Evolutionary conservation across 2,797 vertebrate genomes (phyloP), one percentile per base, ranked within the genome.

Genomic region (Danio aesculapii): DNA sequence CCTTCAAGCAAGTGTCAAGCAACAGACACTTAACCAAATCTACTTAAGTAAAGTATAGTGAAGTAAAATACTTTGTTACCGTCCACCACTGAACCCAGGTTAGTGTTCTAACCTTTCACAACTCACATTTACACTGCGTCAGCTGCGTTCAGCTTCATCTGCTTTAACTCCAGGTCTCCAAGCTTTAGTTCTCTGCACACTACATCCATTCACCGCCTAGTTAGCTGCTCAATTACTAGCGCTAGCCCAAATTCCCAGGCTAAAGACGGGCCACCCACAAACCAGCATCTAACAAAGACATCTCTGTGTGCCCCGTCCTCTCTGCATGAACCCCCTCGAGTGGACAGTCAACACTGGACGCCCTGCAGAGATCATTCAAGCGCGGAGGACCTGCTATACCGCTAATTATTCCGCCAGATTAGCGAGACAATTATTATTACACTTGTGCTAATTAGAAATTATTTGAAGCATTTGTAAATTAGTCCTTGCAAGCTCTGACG

Each of bases 401-500:
- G 88, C 95, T 97, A 96, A 96, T 97, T 97, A 97, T 95, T 96
- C 93, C 94, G 39, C 91, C 90, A 94, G 92, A 94, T 94, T 94
- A 94, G 89, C 79, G 88, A 94, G 95, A 94, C 95, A 95, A 95
- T 98, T 97, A 97, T 95, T 95, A 93, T 92, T 91, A 90, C 94
- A 96, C 96, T 95, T 95, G 94, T 93, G 92, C 96, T 97, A 97
- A 96, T 97, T 97, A 96, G 92, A 95, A 95, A 96, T 94, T 92
- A 94, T 96, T 95, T 94, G 95, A 95, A 96, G 94, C 93, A 95
- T 95, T 94, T 92, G 93, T 94, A 94, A 95, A 96, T 96, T 95
- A 95, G 94, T 89, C 93, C 90, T 95, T 94, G 90, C 90, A 92
- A 95, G 94, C 96, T 90, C 85, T 84, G 87, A 90, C 87, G 87